phyloP scores from a whole-genome alignment of 2,888 invertebrate species.

The Cryptus armator region DNA sequence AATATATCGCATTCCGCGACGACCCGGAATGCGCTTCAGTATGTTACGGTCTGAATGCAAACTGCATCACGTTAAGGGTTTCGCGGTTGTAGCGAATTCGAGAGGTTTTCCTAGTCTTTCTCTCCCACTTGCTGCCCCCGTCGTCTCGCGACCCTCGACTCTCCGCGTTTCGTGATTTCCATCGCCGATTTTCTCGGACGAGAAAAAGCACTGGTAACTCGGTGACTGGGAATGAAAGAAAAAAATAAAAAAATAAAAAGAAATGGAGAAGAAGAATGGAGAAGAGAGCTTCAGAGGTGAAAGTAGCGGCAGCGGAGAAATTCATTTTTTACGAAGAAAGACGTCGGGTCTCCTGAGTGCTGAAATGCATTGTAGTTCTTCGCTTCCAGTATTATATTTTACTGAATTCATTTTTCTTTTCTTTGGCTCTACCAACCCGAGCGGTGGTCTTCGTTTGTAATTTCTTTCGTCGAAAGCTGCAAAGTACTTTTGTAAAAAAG shows the following conservation, averaged over 20 bases:
- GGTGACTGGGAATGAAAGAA: constrained; percentile 20
- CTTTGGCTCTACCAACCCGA: background rate
- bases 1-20: constrained; percentile 49
- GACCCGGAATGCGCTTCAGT: constrained; percentile 41
- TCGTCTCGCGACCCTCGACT: background rate
- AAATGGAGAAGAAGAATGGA: background rate
- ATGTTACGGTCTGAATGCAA: constrained; percentile 53
- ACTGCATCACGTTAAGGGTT: constrained; percentile 34
- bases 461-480: constrained; percentile 17
- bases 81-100: background rate
- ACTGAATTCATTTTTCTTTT: constrained; percentile 15
- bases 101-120: constrained; percentile 28
- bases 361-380: constrained; percentile 20
- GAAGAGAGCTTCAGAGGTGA: background rate
- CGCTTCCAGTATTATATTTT: constrained; percentile 16
- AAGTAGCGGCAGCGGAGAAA: constrained; percentile 9
- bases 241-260: constrained; percentile 3
- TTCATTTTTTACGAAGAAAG: constrained; percentile 38
- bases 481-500: background rate
- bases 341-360: constrained; percentile 20
- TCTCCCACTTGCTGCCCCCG: background rate
- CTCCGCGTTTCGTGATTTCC: constrained; percentile 7
- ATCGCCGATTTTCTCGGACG: constrained; percentile 42
- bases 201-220: constrained; percentile 14
- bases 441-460: background rate